These are phyloP conservation scores for Okapia johnstoni DNA, from an alignment of 2,113 vertebrate genomes.

Conservation along the genomic window DNA sequence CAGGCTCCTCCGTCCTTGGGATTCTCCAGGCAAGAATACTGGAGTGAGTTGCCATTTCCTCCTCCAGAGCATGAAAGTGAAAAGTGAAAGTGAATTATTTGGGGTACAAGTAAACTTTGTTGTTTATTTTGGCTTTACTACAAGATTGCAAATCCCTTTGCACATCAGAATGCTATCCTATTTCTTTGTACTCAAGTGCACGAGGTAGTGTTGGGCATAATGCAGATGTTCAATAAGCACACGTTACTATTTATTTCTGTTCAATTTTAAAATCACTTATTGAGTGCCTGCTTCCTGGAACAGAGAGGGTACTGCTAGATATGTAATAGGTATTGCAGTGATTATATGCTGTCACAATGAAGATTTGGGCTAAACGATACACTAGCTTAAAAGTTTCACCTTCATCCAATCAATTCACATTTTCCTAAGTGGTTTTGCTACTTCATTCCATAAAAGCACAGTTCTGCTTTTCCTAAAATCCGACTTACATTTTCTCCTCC, in stretches of 20 bases:
- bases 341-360: not conserved
- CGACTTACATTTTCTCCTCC: rapidly evolving
- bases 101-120: not conserved
- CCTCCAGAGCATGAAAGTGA: no score
- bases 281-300: not conserved
- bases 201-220: not conserved
- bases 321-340: not conserved
- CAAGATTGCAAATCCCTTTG: not conserved
- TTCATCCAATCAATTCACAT: not conserved
- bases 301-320: not conserved
- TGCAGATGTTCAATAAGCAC: not conserved
- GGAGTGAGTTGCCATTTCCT: no score
- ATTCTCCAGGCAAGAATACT: no score
- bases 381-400: not conserved
- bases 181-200: not conserved
- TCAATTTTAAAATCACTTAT: not conserved
- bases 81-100: no score
- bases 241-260: not conserved
- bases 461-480: not conserved
- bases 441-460: not conserved
- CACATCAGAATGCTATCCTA: not conserved
- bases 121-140: not conserved
- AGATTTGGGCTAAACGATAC: not conserved
- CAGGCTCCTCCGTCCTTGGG: no score
- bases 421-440: not conserved